Evolutionary conservation across 2,113 vertebrate genomes (phyloP), one percentile per base, ranked within the genome.

Genomic region (Boulengeromyrus knoepffleri): DNA sequence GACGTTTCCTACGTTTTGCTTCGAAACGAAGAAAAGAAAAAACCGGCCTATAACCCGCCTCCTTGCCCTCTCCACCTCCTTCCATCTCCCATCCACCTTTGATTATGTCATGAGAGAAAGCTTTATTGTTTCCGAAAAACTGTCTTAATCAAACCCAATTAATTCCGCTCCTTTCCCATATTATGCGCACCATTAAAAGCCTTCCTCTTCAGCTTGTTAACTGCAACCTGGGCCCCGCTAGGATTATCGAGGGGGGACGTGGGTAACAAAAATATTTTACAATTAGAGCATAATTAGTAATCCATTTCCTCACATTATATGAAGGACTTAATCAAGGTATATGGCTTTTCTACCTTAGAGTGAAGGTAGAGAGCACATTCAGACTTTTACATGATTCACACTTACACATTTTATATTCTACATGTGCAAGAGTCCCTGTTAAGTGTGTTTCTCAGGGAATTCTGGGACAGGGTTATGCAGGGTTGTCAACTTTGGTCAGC

Each of bases 151-250:
- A 97, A 95, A 95, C 94, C 95, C 95, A 95, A 96, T 97, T 97
- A 97, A 96, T 97, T 97, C 96, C 95, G 94, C 97, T 95, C 93
- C 94, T 95, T 96, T 96, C 95, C 94, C 96, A 94, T 96, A 95
- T 97, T 97, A 96, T 96, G 92, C 95, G 91, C 80, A 90, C 50
- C 90, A 93, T 93, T 91, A 91, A 95, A 92, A 93, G 90, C 91
- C 92, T 92, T 91, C 93, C 91, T 95, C 95, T 92, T 95, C 94
- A 95, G 95, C 94, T 92, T 93, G 95, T 95, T 96, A 95, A 95
- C 95, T 95, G 31, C 15, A 80, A 2, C 74, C 36, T 39, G 36
- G 36, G 36, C 74, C 91, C 66, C 47, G 90, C 87, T 39, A 17
- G 12, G 31, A 13, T 15, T 80, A 80, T 42, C 8, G 74, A 80